phyloP scores from a whole-genome alignment of 1,140 invertebrate genomes.

The Teleogryllus occipitalis region DNA sequence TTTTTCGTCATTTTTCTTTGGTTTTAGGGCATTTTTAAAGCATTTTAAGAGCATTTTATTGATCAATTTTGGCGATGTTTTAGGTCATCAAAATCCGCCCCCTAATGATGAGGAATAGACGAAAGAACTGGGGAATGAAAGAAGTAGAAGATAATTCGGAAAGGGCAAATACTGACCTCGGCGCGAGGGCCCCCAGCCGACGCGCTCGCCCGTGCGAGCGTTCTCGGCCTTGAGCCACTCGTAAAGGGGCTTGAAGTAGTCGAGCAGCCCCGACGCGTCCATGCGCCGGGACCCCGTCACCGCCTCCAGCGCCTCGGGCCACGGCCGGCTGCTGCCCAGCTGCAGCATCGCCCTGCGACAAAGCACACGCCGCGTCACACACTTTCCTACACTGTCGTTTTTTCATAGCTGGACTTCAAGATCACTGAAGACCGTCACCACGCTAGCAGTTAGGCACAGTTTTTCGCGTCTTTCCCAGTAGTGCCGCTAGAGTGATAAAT shows the following conservation, averaged over 20 bases:
- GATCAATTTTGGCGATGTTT: too few relatives aligned
- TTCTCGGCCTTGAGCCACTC: conserved; percentile 40
- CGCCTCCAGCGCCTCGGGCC: conserved; percentile 39
- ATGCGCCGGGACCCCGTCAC: conserved; percentile 38
- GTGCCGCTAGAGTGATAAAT: background rate
- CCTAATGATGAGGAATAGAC: background rate
- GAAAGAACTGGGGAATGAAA: background rate
- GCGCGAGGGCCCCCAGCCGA: conserved; percentile 34
- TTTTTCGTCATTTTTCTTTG: too few relatives aligned
- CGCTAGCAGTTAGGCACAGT: too few relatives aligned
- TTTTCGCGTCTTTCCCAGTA: too few relatives aligned
- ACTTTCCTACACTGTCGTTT: too few relatives aligned
- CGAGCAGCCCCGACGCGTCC: conserved; percentile 32
- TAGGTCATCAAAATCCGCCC: too few relatives aligned
- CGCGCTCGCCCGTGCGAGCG: conserved; percentile 25
- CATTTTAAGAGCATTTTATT: too few relatives aligned
- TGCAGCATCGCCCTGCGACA: conserved; percentile 37
- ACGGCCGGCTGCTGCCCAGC: conserved; percentile 39
- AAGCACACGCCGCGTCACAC: background rate
- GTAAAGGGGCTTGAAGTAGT: conserved; percentile 34
- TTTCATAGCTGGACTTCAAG: too few relatives aligned
- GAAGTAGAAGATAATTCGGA: background rate
- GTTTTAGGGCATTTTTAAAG: too few relatives aligned
- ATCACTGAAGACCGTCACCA: too few relatives aligned
- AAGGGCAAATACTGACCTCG: background rate